Base-by-base conservation (phyloP, 2,888 invertebrate species). In the Strigamia crassipes region DNA sequence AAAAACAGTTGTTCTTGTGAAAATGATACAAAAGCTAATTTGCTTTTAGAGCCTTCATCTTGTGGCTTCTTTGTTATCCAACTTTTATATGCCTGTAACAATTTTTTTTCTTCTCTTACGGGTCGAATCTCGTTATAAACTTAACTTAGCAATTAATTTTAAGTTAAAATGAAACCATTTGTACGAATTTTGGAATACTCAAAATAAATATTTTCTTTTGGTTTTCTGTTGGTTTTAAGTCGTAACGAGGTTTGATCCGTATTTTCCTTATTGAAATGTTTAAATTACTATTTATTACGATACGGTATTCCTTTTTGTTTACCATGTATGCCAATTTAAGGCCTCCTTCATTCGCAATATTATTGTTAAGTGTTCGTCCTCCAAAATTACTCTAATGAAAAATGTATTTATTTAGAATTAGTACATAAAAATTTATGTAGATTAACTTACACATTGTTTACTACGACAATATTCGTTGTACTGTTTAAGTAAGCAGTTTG, bases 401-500 rank as follows among this genome's bases (percentile, higher is more conserved):
- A 61, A 61, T 61, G 18, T 23, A 61, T 61, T 61, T 5, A 61
- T 61, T 21, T 61, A 61, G 61, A 61, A 23, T 21, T 61, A 23
- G 23, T 61, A 61, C 12, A 51, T 18, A 51, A 18, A 51, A 51
- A 21, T 23, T 61, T 61, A 23, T 61, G 23, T 61, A 61, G 61
- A 0, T 23, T 61, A 51, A 61, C 61, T 61, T 61, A 61, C 61
- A 61, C 61, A 61, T 61, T 61, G 61, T 61, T 61, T 23, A 10
- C 12, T 61, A 61, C 18, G 18, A 61, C 61, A 61, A 41, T 79
- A 83, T 21, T 73, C 78, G 42, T 80, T 78, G 34, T 83, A 83
- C 61, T 83, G 83, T 27, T 82, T 73, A 34, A 83, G 34, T 15
- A 83, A 83, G 77, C 83, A 83, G 78, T 82, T 84, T 84, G 27